phyloP scores from a whole-genome alignment of 2,888 invertebrate genomes.

The Escarpia spicata region DNA sequence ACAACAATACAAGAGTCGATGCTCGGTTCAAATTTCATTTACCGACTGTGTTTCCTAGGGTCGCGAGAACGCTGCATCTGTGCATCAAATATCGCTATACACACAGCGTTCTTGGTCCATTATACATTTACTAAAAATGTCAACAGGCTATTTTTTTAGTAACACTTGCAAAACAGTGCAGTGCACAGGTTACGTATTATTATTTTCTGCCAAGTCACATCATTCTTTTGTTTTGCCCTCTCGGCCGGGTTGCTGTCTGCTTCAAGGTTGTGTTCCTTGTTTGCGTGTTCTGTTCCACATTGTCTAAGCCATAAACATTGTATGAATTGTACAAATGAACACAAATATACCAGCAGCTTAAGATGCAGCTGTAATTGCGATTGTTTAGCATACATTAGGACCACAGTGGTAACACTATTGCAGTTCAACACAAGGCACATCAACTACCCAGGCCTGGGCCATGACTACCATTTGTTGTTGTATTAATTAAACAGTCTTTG shows the following conservation, averaged over 20 bases:
- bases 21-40: slow-evolving; percentile 6
- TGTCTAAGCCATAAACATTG: neutral
- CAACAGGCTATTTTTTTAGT: neutral
- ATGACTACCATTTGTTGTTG: neutral
- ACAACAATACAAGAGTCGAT: neutral
- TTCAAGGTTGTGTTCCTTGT: slow-evolving; percentile 11
- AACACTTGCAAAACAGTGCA: neutral
- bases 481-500: neutral
- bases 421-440: neutral
- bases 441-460: neutral
- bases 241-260: neutral
- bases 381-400: neutral
- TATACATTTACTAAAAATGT: neutral
- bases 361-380: neutral
- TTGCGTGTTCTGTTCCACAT: neutral
- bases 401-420: neutral
- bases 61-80: slow-evolving; percentile 13
- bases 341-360: neutral
- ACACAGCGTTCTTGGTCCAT: neutral
- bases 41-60: neutral
- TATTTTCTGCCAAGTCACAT: slow-evolving; percentile 5
- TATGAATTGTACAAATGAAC: neutral
- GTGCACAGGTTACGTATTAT: neutral
- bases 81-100: neutral
- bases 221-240: neutral